Conservation (phyloP, 2,797 vertebrate species). For the Fratercula arctica region DNA sequence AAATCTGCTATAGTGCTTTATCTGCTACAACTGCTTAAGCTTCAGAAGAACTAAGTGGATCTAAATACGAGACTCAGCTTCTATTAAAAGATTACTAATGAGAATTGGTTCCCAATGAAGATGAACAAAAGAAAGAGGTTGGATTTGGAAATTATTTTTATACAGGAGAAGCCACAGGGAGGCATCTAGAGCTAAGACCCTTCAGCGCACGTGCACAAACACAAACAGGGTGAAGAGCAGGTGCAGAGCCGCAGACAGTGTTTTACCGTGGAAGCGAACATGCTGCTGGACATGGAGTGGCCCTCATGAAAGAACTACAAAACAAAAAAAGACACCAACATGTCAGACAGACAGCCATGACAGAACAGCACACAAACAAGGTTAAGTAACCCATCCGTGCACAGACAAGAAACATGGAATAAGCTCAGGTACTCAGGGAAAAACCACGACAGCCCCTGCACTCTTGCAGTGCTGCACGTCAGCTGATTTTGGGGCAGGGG, state of each 20-base stretch:
- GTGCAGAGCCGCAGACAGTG: not conserved
- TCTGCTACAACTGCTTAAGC: not conserved
- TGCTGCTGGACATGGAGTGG: conserved; percentile 83
- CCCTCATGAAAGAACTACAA: conserved; percentile 87
- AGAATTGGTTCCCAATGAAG: not conserved
- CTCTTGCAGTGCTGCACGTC: not conserved
- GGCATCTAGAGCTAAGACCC: not conserved
- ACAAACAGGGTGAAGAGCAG: not conserved
- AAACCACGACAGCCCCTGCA: not conserved
- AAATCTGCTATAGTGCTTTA: not conserved
- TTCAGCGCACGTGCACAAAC: not conserved
- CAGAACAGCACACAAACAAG: conserved; percentile 54
- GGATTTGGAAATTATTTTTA: not conserved
- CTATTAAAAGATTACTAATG: not conserved
- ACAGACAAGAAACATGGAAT: not conserved
- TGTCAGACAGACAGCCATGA: conserved; percentile 46
- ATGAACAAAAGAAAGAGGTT: not conserved
- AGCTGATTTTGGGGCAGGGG: not conserved
- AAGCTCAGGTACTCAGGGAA: not conserved
- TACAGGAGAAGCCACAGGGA: not conserved
- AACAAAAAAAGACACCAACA: conserved; percentile 70
- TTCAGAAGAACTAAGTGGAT: not conserved
- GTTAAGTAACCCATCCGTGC: not conserved
- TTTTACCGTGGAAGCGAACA: conserved; percentile 89
- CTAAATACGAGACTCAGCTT: not conserved